Evolutionary conservation across 64 coral and sea anemone species (phyloP).

Genomic region (Platygyra sinensis): DNA sequence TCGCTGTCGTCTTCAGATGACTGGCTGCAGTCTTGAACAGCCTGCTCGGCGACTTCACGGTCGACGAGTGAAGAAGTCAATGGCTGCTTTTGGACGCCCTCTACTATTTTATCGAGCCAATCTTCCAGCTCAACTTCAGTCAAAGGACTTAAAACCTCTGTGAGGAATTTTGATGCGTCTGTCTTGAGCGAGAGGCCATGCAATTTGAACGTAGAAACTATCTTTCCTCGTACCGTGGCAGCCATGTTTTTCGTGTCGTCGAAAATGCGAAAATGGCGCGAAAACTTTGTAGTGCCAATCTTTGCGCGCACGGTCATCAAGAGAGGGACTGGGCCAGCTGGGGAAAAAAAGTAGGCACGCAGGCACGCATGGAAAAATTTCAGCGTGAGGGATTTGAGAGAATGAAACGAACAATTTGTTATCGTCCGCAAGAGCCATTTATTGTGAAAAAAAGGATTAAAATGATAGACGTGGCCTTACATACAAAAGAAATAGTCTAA

Average conservation of each 20-base stretch:
- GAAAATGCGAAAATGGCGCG: conserved; percentile 76
- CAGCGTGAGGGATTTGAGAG: no score
- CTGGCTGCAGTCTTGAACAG: conserved; percentile 94
- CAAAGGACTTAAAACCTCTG: conserved; percentile 79
- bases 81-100: conserved; percentile 92
- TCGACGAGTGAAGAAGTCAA: conserved; percentile 75
- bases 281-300: conserved; percentile 47
- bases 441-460: no score
- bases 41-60: conserved; percentile 77
- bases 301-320: no score
- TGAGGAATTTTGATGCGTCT: conserved; percentile 88
- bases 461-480: no score
- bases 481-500: no score
- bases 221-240: conserved; percentile 56
- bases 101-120: conserved; percentile 94
- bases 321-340: neutral
- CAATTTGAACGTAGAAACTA: conserved; percentile 85
- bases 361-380: no score
- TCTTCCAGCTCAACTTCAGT: conserved; percentile 87
- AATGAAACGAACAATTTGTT: no score
- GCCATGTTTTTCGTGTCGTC: conserved; percentile 81
- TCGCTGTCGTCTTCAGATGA: conserved; percentile 83
- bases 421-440: no score
- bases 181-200: conserved; percentile 90
- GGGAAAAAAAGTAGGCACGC: no score